Evolutionary conservation across 2,797 vertebrate genomes (phyloP), one percentile per base, ranked within the genome.

Genomic region (Melanotaenia boesemani): DNA sequence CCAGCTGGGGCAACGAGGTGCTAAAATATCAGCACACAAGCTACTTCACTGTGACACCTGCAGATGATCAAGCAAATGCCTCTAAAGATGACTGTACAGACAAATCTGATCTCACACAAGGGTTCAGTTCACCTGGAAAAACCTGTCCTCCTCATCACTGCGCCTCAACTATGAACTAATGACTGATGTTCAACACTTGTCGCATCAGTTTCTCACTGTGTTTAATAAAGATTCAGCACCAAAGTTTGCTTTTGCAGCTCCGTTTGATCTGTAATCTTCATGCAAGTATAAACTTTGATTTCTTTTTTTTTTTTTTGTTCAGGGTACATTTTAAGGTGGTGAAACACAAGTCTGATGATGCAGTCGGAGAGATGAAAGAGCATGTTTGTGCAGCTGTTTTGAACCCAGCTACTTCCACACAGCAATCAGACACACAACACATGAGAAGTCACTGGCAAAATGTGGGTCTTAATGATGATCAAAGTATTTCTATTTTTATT

Each of bases 1-100:
- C 96, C 70, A 98, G 97, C 87, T 99, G 98, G 97, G 98, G 98
- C 82, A 99, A 99, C 1, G 97, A 99, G 90, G 98, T 97, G 77
- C 93, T 99, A 73, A 97, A 97, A 92, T 98, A 98, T 83, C 98
- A 99, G 87, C 97, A 97, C 18, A 28, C 90, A 13, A 96, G 95
- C 83, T 99, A 97, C 90, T 99, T 94, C 76, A 90, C 87, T 50
- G 12, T 90, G 68, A 84, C 76, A 6, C 67, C 87, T 16, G 22
- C 56, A 7, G 80, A 83, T 1, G 80, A 85, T 7, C 22, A 2
- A 18, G 4, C 22, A 2, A 62, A 82, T 18, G 18, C 32, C 10
- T 34, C 54, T 13, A 6, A 60, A 79, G 67, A 67, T 1, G 67
- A 63, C 11, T 0, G 18, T 13, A 1, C 64, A 22, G 12, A 67